These are phyloP conservation scores for Papilio elwesi DNA, from an alignment of 2,888 invertebrate genomes.

Conservation along the genomic window DNA sequence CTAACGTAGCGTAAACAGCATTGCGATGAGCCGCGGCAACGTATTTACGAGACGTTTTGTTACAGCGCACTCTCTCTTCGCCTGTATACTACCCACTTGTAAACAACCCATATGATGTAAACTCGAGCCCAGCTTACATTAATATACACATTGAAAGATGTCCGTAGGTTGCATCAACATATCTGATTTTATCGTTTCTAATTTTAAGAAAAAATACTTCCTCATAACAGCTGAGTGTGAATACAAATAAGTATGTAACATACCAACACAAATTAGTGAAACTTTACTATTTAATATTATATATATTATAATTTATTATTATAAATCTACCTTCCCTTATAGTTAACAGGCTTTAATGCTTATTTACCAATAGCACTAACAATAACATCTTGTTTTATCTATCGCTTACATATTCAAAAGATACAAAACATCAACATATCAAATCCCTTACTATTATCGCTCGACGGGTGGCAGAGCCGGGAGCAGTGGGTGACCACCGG, in stretches of 20 bases:
- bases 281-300: not conserved
- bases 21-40: conserved; percentile 9
- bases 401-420: not conserved
- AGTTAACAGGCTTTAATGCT: not conserved
- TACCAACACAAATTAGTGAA: not conserved
- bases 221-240: not conserved
- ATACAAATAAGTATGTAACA: not conserved
- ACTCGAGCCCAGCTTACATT: conserved; percentile 15
- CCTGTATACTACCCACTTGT: conserved; percentile 28
- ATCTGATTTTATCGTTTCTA: not conserved
- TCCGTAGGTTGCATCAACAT: not conserved
- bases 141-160: conserved; percentile 20
- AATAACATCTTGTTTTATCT: not conserved
- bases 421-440: not conserved
- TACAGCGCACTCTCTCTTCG: conserved; percentile 20
- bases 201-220: conserved; percentile 2
- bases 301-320: not conserved
- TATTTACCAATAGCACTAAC: not conserved
- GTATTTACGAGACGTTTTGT: conserved; percentile 30
- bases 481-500: conserved; percentile 2
- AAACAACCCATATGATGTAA: conserved; percentile 24
- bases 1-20: conserved; percentile 15
- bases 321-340: no score
- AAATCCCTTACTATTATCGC: not conserved
- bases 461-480: not conserved